A percentile compares a stretch with the other conserved stretches of the same genome.
Evolutionary conservation across 2,888 invertebrate species (phyloP).

Genomic region (Eilema caniola): DNA sequence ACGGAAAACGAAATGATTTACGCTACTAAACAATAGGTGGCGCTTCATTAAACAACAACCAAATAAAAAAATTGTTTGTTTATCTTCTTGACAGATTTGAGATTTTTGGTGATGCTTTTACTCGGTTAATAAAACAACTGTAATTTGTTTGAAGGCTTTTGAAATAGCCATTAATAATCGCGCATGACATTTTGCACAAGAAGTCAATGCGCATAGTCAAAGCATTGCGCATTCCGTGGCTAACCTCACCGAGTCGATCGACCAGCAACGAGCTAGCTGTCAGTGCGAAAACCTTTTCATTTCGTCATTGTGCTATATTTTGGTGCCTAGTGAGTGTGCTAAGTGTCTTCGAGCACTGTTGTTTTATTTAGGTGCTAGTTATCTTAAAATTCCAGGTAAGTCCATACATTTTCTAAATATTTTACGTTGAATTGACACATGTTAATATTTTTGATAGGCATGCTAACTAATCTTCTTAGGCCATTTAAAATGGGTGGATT

Average conservation of each 20-base stretch:
- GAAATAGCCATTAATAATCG: slow-evolving; percentile 49
- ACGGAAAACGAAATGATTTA: background rate
- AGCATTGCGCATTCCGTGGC: slow-evolving; percentile 84
- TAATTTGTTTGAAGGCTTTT: slow-evolving; percentile 17
- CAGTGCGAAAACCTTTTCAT: slow-evolving; percentile 72
- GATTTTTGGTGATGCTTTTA: background rate
- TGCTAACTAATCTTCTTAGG: slow-evolving; percentile 10
- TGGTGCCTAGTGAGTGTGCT: slow-evolving; percentile 81
- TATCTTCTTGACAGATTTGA: slow-evolving; percentile 22
- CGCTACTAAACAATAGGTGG: slow-evolving; percentile 56
- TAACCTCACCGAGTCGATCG: slow-evolving; percentile 81
- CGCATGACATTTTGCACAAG: slow-evolving; percentile 78
- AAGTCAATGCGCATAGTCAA: slow-evolving; percentile 85
- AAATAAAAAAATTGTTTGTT: slow-evolving; percentile 22
- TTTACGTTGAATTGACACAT: slow-evolving; percentile 8
- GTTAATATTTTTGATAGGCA: slow-evolving; percentile 1
- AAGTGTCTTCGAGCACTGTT: slow-evolving; percentile 72
- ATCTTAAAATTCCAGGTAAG: slow-evolving; percentile 75
- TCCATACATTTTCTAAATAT: slow-evolving; percentile 28
- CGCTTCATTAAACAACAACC: slow-evolving; percentile 23
- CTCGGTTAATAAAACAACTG: background rate
- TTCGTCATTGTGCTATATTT: slow-evolving; percentile 76
- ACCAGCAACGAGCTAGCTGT: slow-evolving; percentile 64
- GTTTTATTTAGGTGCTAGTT: slow-evolving; percentile 69
- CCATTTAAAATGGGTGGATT: slow-evolving; percentile 17